Evolutionary conservation across 2,113 vertebrate genomes (phyloP).

Genomic region (Petroica traversi): DNA sequence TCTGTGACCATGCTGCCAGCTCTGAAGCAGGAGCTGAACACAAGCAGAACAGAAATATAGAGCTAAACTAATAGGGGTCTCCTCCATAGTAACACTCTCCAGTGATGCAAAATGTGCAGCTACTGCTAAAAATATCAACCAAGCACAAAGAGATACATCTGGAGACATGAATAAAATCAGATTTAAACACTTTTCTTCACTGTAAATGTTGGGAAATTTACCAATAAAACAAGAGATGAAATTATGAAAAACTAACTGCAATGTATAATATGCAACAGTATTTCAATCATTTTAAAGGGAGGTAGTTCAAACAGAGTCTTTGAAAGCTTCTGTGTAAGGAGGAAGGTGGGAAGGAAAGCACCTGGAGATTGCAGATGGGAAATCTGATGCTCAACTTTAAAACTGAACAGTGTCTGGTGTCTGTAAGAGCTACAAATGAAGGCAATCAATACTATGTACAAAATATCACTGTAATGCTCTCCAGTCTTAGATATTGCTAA

Average conservation of each 20-base stretch:
- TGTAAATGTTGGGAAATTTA: background rate
- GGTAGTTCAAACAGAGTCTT: background rate
- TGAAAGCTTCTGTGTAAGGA: conserved; percentile 23
- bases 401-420: conserved; percentile 66
- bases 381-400: conserved; percentile 69
- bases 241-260: background rate
- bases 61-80: background rate
- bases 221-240: background rate
- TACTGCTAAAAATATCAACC: background rate
- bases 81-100: background rate
- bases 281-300: background rate
- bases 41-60: background rate
- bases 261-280: background rate
- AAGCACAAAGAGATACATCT: background rate
- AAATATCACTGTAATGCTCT: conserved; percentile 68
- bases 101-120: background rate
- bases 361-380: conserved; percentile 69
- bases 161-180: background rate
- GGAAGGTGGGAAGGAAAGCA: background rate
- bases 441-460: conserved; percentile 78
- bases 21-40: background rate
- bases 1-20: background rate
- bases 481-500: conserved; percentile 78
- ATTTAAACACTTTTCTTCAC: background rate
- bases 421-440: conserved; percentile 79